Evolutionary conservation across 2,888 invertebrate species (phyloP), one percentile per base, ranked within the genome.

Genomic region (Tipula lateralis): DNA sequence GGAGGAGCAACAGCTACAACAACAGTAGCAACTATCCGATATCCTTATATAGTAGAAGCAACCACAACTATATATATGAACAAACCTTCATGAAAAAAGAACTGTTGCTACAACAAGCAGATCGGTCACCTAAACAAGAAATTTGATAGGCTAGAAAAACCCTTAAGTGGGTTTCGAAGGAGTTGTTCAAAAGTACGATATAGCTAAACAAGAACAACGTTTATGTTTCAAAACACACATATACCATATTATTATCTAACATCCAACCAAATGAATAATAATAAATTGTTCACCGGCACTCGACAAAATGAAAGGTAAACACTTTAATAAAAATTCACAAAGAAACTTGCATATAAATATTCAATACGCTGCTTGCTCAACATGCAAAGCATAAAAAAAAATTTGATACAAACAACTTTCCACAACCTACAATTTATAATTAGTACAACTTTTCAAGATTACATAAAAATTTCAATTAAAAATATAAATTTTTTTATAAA

Each of bases 391-490:
- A 66, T 24, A 44, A 13, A 44, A 39, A n/a, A 13, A 44, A 66
- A 66, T 44, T 44, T n/a, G 44, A 44, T 16, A 44, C 16, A 44
- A 44, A 44, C 24, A 66, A 66, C 66, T 66, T 66, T 66, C 66
- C 66, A 66, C 66, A 66, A 66, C 66, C 66, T 66, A 24, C 66
- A 66, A 66, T 24, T 66, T 66, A 50, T 50, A 50, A 50, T 50
- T 50, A 16, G 16, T 24, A 66, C 66, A 66, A 24, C 66, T 66
- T 66, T 66, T 24, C 24, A 66, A 66, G 66, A 66, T 66, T 66
- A 66, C 66, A 66, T 66, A 66, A 66, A 66, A 24, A 50, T 16
- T 44, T 19, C 5, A 19, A 50, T 66, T 66, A 66, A 66, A 12
- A 66, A 0, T 66, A 66, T 9, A 66, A 66, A 66, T 9, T n/a